Conservation (phyloP, 2,113 vertebrate genomes). For the Physeter macrocephalus region DNA sequence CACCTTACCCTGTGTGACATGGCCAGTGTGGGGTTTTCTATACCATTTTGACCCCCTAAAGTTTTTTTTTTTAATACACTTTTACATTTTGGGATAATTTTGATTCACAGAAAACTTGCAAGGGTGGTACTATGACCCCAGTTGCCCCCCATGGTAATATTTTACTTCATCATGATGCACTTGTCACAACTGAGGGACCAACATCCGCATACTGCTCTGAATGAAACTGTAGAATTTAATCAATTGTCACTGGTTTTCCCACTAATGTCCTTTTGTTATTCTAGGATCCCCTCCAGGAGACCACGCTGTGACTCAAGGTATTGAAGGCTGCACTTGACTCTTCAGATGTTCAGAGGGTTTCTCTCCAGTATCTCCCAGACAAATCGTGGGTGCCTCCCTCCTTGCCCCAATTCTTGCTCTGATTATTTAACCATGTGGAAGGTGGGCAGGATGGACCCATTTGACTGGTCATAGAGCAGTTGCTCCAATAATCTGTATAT, state of each 20-base stretch:
- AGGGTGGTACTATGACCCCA: accelerated
- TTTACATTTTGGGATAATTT: not conserved
- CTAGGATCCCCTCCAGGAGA: too few species aligned
- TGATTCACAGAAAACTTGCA: not conserved
- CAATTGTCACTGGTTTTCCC: too few species aligned
- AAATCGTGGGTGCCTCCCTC: accelerated
- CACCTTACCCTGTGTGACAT: too few species aligned
- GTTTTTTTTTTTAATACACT: not conserved
- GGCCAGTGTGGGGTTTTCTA: not conserved
- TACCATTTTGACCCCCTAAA: not conserved
- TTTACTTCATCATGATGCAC: accelerated
- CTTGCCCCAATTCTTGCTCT: not conserved
- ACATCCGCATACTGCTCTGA: accelerated
- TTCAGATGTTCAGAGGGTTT: not conserved
- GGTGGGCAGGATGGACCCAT: not conserved
- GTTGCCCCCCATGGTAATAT: too few species aligned
- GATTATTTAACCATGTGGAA: too few species aligned
- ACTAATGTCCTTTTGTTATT: not conserved
- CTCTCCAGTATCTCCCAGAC: not conserved
- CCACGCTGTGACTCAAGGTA: accelerated
- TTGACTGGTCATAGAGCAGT: not conserved
- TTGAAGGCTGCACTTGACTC: not conserved
- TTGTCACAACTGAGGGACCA: not conserved
- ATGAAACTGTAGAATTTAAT: not conserved
- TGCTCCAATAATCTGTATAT: accelerated